Evolutionary conservation across 2,888 invertebrate genomes (phyloP).

Genomic region (Mayetiola destructor): DNA sequence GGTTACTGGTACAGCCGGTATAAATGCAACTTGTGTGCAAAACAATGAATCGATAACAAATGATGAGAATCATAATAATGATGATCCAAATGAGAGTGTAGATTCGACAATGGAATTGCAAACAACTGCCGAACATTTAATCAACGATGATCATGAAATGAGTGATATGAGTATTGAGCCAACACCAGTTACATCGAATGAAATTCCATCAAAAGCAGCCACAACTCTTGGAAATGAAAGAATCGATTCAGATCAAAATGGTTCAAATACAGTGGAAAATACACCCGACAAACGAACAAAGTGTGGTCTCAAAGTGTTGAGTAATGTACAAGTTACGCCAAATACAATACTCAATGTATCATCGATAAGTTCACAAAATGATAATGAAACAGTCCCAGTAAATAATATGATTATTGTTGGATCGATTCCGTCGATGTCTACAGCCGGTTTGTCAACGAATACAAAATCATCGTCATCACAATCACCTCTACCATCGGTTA

Average conservation of each 20-base stretch:
- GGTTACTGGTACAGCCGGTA: too few relatives aligned
- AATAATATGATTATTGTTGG: slow-evolving; percentile 5
- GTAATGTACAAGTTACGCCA: slow-evolving; percentile 34
- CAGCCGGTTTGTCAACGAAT: background rate
- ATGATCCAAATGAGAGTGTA: background rate
- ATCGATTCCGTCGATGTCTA: slow-evolving; percentile 5
- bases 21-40: background rate
- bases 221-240: too few relatives aligned
- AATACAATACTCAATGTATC: slow-evolving; percentile 27
- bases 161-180: background rate
- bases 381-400: background rate
- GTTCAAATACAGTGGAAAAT: background rate
- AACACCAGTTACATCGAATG: background rate
- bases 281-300: background rate
- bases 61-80: too few relatives aligned
- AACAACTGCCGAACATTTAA: background rate
- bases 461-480: background rate
- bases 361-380: background rate
- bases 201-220: background rate
- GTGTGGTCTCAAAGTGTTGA: slow-evolving; percentile 32
- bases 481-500: too few relatives aligned
- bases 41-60: background rate
- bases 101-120: background rate
- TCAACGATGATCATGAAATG: too few relatives aligned
- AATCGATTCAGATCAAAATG: background rate